Evolutionary conservation across 2,797 vertebrate genomes (phyloP).

Genomic region (Odontamblyopus lacepedii): DNA sequence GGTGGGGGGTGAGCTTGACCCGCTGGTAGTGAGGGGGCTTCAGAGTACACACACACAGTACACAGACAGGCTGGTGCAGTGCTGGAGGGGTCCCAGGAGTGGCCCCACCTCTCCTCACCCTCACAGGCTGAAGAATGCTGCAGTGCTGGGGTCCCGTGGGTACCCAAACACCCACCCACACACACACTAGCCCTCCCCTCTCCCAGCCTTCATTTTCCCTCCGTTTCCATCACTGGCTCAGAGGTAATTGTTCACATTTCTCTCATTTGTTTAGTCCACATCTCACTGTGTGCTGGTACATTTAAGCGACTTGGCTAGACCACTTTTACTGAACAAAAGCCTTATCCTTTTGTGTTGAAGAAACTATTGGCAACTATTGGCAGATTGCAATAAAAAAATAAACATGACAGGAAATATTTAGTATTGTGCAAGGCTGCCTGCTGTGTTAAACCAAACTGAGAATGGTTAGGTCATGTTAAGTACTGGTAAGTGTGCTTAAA

Average conservation of each 20-base stretch:
- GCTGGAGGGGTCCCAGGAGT: slow-evolving; percentile 81
- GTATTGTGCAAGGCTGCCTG: neutral
- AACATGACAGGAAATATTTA: neutral
- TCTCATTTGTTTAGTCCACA: slow-evolving; percentile 51
- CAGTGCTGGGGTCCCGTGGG: slow-evolving; percentile 75
- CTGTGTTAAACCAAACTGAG: neutral
- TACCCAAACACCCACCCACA: slow-evolving; percentile 69
- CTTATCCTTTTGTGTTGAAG: neutral
- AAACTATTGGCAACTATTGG: neutral
- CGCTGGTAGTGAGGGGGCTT: slow-evolving; percentile 82
- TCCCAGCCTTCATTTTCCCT: slow-evolving; percentile 63
- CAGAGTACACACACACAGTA: slow-evolving; percentile 62
- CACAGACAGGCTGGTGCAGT: slow-evolving; percentile 71
- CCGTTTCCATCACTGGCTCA: slow-evolving; percentile 55
- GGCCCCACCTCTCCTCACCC: slow-evolving; percentile 75
- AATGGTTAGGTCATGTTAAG: neutral
- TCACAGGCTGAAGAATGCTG: slow-evolving; percentile 72
- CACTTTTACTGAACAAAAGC: slow-evolving; percentile 2
- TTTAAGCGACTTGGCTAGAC: neutral
- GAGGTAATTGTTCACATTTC: slow-evolving; percentile 68
- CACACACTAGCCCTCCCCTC: slow-evolving; percentile 58
- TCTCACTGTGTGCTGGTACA: slow-evolving; percentile 24
- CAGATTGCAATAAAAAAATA: neutral
- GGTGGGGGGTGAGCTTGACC: slow-evolving; percentile 92
- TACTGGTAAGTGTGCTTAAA: neutral